Evolutionary conservation across 2,797 vertebrate genomes (phyloP), one percentile per base, ranked within the genome.

Genomic region (Phoebastria nigripes): DNA sequence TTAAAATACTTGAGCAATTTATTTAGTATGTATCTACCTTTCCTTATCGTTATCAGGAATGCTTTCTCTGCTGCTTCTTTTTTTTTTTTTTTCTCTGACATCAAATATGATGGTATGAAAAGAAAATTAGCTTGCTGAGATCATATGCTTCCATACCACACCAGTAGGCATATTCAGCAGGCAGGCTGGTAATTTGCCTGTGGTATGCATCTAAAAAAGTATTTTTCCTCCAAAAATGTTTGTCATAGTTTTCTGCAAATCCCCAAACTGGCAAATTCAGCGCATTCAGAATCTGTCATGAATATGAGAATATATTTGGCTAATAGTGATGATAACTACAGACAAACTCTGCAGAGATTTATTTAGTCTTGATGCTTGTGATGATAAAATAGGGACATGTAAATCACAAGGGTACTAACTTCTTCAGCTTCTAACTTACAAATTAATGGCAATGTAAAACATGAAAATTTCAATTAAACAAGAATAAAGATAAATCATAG

Each of bases 361-460:
- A 47, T 67, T 78, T 79, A 71, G 58, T 65, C 13, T 58, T 80
- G 37, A 69, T 90, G 39, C 8, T 52, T 73, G 12, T 67, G 39
- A 76, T 67, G 25, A 70, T 41, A 85, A 87, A 91, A 85, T 22
- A 70, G 7, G 33, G n/a, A 82, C 24, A 7, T 61, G 28, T 69
- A 82, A 92, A 77, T 87, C 66, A 81, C 49, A 91, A 24, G 22
- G 44, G 47, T 54, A 49, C 15, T 69, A 69, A 87, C 90, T 96
- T 94, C 66, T 94, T 47, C 37, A 90, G 29, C n/a, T 94, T 89
- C 42, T 26, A 77, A 54, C 5, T 88, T 59, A 55, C 3, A 90
- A 92, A 90, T 95, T 72, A 96, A 71, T 90, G 61, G 1, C 35
- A 74, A 44, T 29, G 24, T 70, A 84, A 96, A 87, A 70, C 19